A percentile compares a stretch with the other conserved stretches of the same genome.
phyloP scores from a whole-genome alignment of 1,140 invertebrate genomes.

The Mizuhopecten yessoensis region DNA sequence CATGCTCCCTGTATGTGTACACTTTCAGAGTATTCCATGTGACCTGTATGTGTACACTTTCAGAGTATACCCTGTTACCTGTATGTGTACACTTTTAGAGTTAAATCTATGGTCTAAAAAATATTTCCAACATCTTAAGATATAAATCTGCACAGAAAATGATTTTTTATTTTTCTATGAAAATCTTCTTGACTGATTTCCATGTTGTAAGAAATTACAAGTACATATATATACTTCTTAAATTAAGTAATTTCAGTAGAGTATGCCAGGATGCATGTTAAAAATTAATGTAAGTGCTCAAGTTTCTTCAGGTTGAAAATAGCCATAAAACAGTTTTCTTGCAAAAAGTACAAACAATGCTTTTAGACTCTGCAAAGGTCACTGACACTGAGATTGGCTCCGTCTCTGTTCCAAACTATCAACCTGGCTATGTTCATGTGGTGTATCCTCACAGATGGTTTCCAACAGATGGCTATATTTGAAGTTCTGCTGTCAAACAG shows the following conservation, averaged over 20 bases:
- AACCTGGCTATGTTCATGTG: not conserved
- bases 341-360: not conserved
- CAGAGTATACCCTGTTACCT: no score
- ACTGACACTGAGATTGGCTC: not conserved
- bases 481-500: slow-evolving; percentile 25
- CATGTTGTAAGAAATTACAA: not conserved
- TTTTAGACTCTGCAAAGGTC: not conserved
- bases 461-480: not conserved
- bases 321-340: not conserved
- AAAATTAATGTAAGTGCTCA: no score
- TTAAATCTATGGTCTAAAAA: not conserved
- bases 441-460: not conserved
- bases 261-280: slow-evolving; percentile 8
- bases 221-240: no score
- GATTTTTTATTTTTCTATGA: no score
- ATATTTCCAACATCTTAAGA: not conserved
- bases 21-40: no score
- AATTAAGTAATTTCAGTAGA: not conserved
- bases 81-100: no score
- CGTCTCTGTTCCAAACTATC: not conserved
- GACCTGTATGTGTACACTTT: no score
- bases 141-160: no score
- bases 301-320: not conserved
- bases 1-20: no score
- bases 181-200: not conserved